phyloP scores from a whole-genome alignment of 2,888 invertebrate species.

The Caenorhabditis afra region DNA sequence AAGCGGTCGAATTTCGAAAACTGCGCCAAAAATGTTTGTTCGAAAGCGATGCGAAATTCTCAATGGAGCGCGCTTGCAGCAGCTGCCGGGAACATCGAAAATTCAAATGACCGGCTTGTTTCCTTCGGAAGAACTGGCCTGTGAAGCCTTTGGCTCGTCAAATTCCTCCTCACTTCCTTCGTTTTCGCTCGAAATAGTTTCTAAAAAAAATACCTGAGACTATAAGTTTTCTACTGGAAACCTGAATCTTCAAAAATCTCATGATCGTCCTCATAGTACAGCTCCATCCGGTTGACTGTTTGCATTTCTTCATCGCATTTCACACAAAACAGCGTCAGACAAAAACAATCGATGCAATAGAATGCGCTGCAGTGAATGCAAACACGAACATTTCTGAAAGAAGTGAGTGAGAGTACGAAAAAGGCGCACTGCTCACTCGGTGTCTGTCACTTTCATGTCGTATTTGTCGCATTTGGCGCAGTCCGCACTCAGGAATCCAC shows the following conservation, averaged over 20 bases:
- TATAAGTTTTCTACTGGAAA: not conserved
- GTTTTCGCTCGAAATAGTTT: constrained; percentile 18
- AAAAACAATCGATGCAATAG: constrained; percentile 75
- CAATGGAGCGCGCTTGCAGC: constrained; percentile 32
- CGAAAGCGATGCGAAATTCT: constrained; percentile 13
- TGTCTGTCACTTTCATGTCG: constrained; percentile 68
- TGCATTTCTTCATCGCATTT: constrained; percentile 66
- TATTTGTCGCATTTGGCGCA: constrained; percentile 68
- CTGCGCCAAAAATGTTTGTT: constrained; percentile 32
- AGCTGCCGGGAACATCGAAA: constrained; percentile 11
- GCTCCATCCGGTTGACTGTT: constrained; percentile 52
- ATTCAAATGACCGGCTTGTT: constrained; percentile 21
- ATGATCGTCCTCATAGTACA: constrained; percentile 58
- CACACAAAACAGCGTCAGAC: constrained; percentile 45
- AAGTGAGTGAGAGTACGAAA: too few species aligned
- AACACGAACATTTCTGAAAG: constrained; percentile 69
- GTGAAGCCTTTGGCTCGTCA: not conserved
- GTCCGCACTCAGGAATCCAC: constrained; percentile 59
- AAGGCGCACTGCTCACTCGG: constrained; percentile 49
- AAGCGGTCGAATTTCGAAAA: constrained; percentile 36
- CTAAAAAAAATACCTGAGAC: constrained; percentile 21
- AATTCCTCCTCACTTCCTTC: constrained; percentile 9
- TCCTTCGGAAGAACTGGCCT: not conserved
- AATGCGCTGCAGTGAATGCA: constrained; percentile 70
- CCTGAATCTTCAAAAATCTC: constrained; percentile 33